phyloP scores from a whole-genome alignment of 1,140 invertebrate species.

The Diachasma alloeum region DNA sequence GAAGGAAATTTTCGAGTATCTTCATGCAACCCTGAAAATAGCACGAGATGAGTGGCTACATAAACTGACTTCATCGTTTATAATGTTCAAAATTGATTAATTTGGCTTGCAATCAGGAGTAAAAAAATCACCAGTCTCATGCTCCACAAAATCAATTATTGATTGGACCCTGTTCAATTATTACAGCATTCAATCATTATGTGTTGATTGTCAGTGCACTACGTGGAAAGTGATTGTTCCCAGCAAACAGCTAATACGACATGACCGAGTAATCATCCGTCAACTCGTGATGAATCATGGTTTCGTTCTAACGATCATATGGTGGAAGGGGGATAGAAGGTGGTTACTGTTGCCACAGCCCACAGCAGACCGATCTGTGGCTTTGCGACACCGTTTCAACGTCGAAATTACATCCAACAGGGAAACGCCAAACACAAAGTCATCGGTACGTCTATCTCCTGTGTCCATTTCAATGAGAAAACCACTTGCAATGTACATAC shows the following conservation, averaged over 20 bases:
- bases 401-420: slow-evolving; percentile 2
- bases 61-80: neutral
- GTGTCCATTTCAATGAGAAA: neutral
- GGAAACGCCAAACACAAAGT: neutral
- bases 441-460: neutral
- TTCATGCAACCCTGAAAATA: neutral
- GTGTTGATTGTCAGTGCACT: neutral
- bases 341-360: neutral
- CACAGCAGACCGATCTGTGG: neutral
- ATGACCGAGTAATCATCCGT: neutral
- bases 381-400: neutral
- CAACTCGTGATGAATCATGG: slow-evolving; percentile 5
- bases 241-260: neutral
- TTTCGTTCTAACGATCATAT: neutral
- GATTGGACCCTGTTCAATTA: neutral
- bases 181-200: neutral
- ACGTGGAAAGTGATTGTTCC: neutral
- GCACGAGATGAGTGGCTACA: neutral
- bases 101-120: neutral
- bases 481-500: neutral
- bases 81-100: neutral
- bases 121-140: neutral
- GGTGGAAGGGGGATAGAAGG: neutral
- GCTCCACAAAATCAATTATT: neutral
- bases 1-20: neutral